phyloP scores from a whole-genome alignment of 1,140 invertebrate species.

The Himalopsyche phryganea region DNA sequence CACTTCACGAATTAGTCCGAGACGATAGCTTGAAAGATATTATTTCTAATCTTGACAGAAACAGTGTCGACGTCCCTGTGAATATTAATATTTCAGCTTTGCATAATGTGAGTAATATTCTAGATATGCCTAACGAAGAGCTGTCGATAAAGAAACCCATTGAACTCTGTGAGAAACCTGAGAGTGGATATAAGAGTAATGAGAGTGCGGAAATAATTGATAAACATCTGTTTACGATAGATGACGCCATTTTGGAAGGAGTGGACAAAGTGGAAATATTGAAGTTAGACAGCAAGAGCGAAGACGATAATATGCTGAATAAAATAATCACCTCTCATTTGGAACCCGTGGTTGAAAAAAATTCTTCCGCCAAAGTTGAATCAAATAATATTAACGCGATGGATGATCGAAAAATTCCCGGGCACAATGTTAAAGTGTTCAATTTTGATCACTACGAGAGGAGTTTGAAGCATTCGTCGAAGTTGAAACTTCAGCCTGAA shows the following conservation, averaged over 20 bases:
- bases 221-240: slow-evolving; percentile 27
- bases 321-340: neutral
- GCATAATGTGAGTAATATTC: slow-evolving; percentile 21
- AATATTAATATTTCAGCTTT: neutral
- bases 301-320: neutral
- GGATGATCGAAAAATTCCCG: slow-evolving; percentile 6
- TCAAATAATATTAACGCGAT: neutral
- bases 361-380: slow-evolving; percentile 3
- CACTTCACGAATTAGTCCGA: neutral
- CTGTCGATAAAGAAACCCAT: slow-evolving; percentile 21
- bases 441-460: slow-evolving; percentile 52
- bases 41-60: neutral
- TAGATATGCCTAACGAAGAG: slow-evolving; percentile 32
- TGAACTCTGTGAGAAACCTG: slow-evolving; percentile 28
- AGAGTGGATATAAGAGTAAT: slow-evolving; percentile 33
- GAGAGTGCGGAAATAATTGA: slow-evolving; percentile 33
- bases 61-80: neutral
- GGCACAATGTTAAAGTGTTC: slow-evolving; percentile 47
- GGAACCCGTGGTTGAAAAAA: too few relatives aligned
- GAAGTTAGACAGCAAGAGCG: neutral
- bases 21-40: neutral
- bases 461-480: slow-evolving; percentile 37
- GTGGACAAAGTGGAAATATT: neutral
- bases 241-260: slow-evolving; percentile 11
- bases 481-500: slow-evolving; percentile 40